Evolutionary conservation across 2,797 vertebrate genomes (phyloP).

Genomic region (Picus viridis): DNA sequence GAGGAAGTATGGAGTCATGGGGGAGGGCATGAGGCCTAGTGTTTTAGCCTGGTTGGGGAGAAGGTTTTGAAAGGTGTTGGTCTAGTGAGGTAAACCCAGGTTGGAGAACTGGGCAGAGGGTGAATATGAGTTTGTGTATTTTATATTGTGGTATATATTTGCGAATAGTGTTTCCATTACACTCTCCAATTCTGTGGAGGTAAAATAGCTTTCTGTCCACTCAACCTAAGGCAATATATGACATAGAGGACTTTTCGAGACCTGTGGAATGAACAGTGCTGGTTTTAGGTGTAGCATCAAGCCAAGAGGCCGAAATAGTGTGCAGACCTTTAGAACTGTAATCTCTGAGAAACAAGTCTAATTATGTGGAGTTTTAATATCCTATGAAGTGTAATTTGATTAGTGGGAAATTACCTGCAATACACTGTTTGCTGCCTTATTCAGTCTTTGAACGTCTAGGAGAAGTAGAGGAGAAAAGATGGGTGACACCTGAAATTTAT

Average conservation of each 20-base stretch:
- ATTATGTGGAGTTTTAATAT: conserved; percentile 22
- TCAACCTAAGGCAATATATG: too few relatives aligned
- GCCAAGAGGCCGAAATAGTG: neutral
- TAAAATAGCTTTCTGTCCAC: rapidly evolving
- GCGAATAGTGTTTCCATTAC: too few relatives aligned
- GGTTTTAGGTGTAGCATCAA: neutral
- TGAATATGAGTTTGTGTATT: too few relatives aligned
- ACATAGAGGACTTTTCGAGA: neutral
- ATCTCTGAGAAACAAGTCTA: neutral
- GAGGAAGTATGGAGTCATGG: too few relatives aligned
- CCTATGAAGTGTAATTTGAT: neutral
- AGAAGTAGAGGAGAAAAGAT: neutral
- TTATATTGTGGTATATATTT: too few relatives aligned
- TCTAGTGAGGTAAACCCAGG: too few relatives aligned
- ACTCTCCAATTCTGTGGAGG: too few relatives aligned
- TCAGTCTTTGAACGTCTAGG: neutral
- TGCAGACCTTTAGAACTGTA: neutral
- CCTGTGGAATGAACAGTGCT: neutral
- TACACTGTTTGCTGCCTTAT: neutral
- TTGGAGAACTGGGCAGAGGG: too few relatives aligned
- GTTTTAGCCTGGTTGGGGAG: too few relatives aligned
- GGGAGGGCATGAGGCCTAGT: too few relatives aligned
- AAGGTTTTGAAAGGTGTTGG: too few relatives aligned
- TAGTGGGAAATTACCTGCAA: neutral
- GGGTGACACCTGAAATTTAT: neutral